Percentiles rank a stretch among this genome's conserved stretches.
phyloP scores from a whole-genome alignment of 2,888 invertebrate species.

The Philonicus albiceps region DNA sequence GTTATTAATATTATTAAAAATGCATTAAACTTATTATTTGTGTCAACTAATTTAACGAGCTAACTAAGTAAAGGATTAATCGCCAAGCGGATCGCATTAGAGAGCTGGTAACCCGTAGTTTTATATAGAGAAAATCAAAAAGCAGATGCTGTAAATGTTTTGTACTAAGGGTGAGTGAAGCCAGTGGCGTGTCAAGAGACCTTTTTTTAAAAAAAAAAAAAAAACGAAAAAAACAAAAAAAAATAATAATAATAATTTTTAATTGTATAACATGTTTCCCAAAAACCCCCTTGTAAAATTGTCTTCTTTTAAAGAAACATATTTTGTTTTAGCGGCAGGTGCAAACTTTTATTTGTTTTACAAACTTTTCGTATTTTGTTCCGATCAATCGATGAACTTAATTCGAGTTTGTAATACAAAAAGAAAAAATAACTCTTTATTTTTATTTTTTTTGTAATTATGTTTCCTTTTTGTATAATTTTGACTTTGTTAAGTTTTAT shows the following conservation, averaged over 20 bases:
- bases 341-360: not conserved
- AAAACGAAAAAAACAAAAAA: no score
- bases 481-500: conserved; percentile 30
- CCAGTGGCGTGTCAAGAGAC: not conserved
- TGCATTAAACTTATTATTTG: conserved; percentile 21
- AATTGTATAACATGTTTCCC: not conserved
- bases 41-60: conserved; percentile 24
- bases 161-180: not conserved
- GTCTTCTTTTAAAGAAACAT: not conserved
- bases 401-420: not conserved
- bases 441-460: not conserved
- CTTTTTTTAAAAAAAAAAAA: no score
- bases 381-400: not conserved
- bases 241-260: no score
- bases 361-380: not conserved
- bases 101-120: not conserved
- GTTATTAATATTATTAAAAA: conserved; percentile 33
- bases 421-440: not conserved
- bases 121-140: not conserved
- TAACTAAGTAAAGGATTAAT: conserved; percentile 21
- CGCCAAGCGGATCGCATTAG: not conserved
- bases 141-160: not conserved
- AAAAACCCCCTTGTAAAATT: not conserved
- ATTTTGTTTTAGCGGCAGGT: not conserved
- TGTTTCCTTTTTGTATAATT: not conserved